Evolutionary conservation across 2,797 vertebrate species (phyloP).

Genomic region (Pseudomugil tenellus): DNA sequence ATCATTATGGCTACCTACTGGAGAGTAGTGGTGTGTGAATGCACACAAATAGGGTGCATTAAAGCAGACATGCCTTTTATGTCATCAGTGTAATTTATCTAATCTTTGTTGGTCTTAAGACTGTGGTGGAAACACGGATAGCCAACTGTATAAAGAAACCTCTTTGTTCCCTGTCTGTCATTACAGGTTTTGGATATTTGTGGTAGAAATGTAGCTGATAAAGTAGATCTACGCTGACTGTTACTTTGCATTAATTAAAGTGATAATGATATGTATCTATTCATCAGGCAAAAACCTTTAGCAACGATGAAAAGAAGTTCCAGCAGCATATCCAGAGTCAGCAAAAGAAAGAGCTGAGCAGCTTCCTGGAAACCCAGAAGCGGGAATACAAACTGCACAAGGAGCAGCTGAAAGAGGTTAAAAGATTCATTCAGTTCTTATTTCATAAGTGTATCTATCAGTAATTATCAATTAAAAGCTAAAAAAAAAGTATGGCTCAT

Average conservation of each 20-base stretch:
- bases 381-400: constrained; percentile 98
- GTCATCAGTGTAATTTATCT: background rate
- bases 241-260: background rate
- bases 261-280: constrained; percentile 17
- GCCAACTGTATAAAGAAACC: background rate
- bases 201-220: background rate
- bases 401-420: constrained; percentile 97
- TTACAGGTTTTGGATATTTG: background rate
- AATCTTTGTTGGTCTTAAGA: background rate
- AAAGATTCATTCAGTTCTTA: background rate
- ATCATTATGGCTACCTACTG: background rate
- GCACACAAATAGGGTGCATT: background rate
- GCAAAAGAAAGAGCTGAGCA: constrained; percentile 97
- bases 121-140: background rate
- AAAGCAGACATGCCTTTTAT: background rate
- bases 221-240: background rate
- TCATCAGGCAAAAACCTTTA: constrained; percentile 91
- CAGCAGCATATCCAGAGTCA: constrained; percentile 98
- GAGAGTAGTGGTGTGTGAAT: background rate
- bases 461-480: too few relatives aligned
- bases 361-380: constrained; percentile 96
- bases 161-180: background rate
- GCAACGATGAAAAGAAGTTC: constrained; percentile 98
- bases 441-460: background rate
- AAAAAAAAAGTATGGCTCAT: background rate